Evolutionary conservation across 2,888 invertebrate species (phyloP).

Genomic region (Lymantria dispar): DNA sequence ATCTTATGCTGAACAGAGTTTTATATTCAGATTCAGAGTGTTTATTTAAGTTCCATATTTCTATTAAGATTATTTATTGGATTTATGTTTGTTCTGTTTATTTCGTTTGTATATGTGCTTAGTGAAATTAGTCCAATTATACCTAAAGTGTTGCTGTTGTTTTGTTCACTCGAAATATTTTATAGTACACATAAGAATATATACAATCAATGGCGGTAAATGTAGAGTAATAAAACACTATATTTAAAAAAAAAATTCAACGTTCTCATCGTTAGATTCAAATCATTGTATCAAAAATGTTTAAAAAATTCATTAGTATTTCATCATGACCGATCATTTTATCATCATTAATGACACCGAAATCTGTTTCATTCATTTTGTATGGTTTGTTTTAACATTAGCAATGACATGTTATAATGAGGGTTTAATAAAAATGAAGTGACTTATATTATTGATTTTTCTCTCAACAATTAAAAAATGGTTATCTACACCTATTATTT

Average conservation of each 20-base stretch:
- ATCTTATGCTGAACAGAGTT: neutral
- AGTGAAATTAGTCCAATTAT: constrained; percentile 14
- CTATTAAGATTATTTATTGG: constrained; percentile 44
- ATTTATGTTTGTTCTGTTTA: constrained; percentile 43
- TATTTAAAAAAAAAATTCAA: neutral
- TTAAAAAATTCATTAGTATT: no score
- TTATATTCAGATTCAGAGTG: constrained; percentile 9
- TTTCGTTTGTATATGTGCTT: constrained; percentile 33
- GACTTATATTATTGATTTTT: constrained; percentile 63
- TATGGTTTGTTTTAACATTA: neutral
- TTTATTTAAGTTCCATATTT: constrained; percentile 27
- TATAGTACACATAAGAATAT: neutral
- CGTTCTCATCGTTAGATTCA: no score
- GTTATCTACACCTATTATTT: constrained; percentile 12
- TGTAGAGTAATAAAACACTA: neutral
- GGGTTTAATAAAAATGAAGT: constrained; percentile 75
- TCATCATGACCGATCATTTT: no score
- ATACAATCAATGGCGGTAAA: neutral
- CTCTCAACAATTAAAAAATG: constrained; percentile 50
- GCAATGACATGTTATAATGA: constrained; percentile 5
- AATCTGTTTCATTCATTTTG: no score
- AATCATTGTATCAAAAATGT: no score
- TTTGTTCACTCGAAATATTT: neutral
- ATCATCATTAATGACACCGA: no score
- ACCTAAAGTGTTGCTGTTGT: neutral